Conservation (phyloP, 2,797 vertebrate genomes). For the Manis crassicaudata region DNA sequence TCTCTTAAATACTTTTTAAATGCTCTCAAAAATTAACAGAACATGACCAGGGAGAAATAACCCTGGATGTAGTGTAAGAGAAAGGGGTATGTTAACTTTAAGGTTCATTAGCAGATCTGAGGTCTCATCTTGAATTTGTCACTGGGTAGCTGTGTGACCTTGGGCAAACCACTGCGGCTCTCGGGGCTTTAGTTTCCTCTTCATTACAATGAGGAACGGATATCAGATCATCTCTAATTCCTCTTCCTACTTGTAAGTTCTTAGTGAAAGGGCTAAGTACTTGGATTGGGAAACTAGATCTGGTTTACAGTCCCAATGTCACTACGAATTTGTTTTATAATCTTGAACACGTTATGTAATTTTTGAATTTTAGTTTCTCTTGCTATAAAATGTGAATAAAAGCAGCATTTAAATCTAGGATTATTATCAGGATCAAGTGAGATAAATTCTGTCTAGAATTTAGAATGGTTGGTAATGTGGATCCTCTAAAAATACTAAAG, state of each 20-base stretch:
- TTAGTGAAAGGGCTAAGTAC: conserved; percentile 20
- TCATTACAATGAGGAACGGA: background rate
- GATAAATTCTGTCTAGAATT: background rate
- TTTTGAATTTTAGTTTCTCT: background rate
- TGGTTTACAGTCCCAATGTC: background rate
- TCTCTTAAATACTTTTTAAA: background rate
- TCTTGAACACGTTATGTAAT: background rate
- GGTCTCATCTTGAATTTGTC: background rate
- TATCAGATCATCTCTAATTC: background rate
- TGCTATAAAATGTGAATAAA: background rate
- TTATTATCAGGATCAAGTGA: background rate
- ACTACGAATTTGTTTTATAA: background rate
- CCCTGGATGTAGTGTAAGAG: background rate
- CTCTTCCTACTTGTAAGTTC: background rate
- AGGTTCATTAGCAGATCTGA: background rate
- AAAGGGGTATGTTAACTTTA: background rate
- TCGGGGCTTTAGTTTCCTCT: background rate
- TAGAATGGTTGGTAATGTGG: background rate
- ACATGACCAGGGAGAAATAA: background rate
- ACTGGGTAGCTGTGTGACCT: background rate
- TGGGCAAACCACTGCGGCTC: background rate
- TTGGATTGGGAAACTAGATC: background rate
- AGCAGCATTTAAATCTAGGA: background rate
- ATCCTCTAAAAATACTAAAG: background rate
- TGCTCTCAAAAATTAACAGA: background rate